Percentiles rank a stretch among this genome's conserved stretches.
Evolutionary conservation across 2,888 invertebrate genomes (phyloP).

Genomic region (Ditula angustiorana): DNA sequence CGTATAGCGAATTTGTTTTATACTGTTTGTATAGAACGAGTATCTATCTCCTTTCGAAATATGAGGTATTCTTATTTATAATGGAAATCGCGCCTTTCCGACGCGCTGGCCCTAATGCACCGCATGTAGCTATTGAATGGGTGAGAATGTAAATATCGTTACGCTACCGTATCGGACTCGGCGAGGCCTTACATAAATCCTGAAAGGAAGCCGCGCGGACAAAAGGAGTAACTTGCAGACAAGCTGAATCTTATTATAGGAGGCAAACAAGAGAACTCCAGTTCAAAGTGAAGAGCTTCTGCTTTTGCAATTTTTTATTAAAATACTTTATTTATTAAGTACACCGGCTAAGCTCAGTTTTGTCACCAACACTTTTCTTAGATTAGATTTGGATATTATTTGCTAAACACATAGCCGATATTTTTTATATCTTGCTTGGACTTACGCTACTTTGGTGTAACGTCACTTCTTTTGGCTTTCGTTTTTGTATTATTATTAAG

Average conservation of each 20-base stretch:
- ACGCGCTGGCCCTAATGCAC: not conserved
- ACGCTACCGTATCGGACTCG: constrained; percentile 22
- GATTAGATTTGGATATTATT: too few species aligned
- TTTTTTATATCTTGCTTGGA: too few species aligned
- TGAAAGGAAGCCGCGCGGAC: constrained; percentile 13
- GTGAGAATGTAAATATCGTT: constrained; percentile 31
- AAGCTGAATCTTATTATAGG: constrained; percentile 50
- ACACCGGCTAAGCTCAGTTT: not conserved
- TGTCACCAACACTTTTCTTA: too few species aligned
- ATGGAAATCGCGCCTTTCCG: not conserved
- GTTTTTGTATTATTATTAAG: too few species aligned
- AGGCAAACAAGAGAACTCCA: constrained; percentile 48
- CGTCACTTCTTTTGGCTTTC: too few species aligned
- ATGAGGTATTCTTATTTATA: not conserved
- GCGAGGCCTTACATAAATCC: constrained; percentile 4
- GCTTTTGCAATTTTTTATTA: constrained; percentile 43
- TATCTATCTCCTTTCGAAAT: too few species aligned
- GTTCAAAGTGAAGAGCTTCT: constrained; percentile 36
- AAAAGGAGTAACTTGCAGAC: constrained; percentile 45
- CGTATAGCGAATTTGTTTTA: too few species aligned
- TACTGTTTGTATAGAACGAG: too few species aligned
- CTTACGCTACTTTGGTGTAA: too few species aligned
- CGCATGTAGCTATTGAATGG: constrained; percentile 5
- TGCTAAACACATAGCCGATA: too few species aligned
- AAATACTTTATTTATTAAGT: too few species aligned